Base-by-base conservation (phyloP, 2,888 invertebrate genomes). In the Hipparchia semele region DNA sequence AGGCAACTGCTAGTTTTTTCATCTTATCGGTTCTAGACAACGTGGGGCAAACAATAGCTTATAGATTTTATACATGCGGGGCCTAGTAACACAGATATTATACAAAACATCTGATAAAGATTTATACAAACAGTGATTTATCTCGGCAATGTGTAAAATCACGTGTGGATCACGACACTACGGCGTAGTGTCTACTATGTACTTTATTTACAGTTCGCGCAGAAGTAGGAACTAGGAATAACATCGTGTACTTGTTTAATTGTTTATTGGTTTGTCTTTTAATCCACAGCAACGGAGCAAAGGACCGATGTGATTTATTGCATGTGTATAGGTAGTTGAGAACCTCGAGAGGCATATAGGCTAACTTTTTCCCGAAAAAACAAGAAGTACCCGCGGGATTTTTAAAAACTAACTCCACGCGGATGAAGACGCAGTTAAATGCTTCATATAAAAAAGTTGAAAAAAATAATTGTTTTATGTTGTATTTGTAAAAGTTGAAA, bases 111-210 rank as follows among this genome's bases (percentile, higher is more conserved):
- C 71, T 74, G 75, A 72, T 78, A 72, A 64, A 70, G 75, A 76
- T 77, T 39, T 39, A 78, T 77, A 70, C 60, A 79, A 77, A 76
- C 73, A 74, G 72, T 39, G n/a, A 68, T 45, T 77, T 78, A 79
- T 79, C 79, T 75, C 67, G 58, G 60, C 66, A 64, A 62, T 74
- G 53, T 39, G 5, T 69, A 76, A 5, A 54, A 74, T 73, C 78
- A 78, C 73, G 77, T 71, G 66, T 39, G 33, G 46, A 68, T 45
- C 79, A 78, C 78, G 77, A 75, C 70, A 62, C 62, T 72, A 69
- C 39, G 67, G 67, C 67, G 46, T 60, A 10, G 23, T 7, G n/a
- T 2, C 6, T 39, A n/a, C 39, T 59, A 71, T 49, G 61, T 69
- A 65, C 68, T 64, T 49, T 68, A 74, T 58, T 58, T 58, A 2